Evolutionary conservation across 2,797 vertebrate species (phyloP), one percentile per base, ranked within the genome.

Genomic region (Danio jaintianensis): DNA sequence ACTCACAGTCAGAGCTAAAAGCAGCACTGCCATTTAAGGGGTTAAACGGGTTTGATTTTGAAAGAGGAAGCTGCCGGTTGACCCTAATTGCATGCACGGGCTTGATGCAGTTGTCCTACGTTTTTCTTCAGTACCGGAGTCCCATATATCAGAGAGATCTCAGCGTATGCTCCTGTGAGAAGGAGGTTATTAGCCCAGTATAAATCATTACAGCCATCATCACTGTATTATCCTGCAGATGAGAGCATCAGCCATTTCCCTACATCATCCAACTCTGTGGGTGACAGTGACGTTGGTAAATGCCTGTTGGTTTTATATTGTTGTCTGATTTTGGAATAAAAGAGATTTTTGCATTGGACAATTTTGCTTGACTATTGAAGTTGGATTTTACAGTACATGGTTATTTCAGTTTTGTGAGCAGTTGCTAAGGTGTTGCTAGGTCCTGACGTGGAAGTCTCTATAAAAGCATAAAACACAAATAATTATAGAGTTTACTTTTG

Each of bases 151-250:
- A 85, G 61, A 76, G n/a, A 7, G 40, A 83, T 82, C 67, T 72
- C 45, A 63, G 55, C 67, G 52, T 78, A 75, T 81, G 78, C 71
- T 83, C 36, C 20, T 22, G 52, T 68, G 79, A 79, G 71, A 71
- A 76, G 62, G 36, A 82, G 81, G 69, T 82, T 75, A 83, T 87
- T 87, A 84, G 66, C 78, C 64, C 38, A n/a, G n/a, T 84, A 80
- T 84, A 82, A 82, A 83, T 86, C 83, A 79, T 66, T 80, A 18
- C 6, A 72, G 58, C 53, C 52, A 71, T 81, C 73, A 52, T 78
- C 73, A 58, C 64, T 45, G 15, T 66, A 75, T 71, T 64, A 68
- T 80, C 8, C 76, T 40, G 15, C n/a, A 55, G 58, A 82, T 48
- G 70, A 86, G 77, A n/a, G 70, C 67, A 74, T 45, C 16, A 61